Percentiles rank a stretch among this genome's conserved stretches.
Evolutionary conservation across 92 coral and sea anemone genomes (phyloP).

Genomic region (Anthopleura xanthogrammica): DNA sequence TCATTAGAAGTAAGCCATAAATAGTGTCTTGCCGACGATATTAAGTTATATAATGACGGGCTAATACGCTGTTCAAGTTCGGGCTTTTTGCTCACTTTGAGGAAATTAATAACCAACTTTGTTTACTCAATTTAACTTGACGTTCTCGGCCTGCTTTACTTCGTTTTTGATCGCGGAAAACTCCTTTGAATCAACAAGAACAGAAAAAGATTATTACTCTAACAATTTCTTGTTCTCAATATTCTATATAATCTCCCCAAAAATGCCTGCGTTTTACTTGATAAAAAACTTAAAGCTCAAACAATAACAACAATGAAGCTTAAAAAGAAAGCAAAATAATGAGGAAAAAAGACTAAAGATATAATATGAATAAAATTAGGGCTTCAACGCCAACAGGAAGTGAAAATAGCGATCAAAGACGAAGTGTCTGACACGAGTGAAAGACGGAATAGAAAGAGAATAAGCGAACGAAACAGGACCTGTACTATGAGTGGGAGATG

Average conservation of each 20-base stretch:
- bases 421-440: neutral
- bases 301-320: too few relatives aligned
- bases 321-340: too few relatives aligned
- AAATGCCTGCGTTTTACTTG: too few relatives aligned
- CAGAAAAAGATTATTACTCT: neutral
- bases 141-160: neutral
- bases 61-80: neutral
- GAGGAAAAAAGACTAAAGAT: neutral
- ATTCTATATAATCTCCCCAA: too few relatives aligned
- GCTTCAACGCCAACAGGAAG: neutral
- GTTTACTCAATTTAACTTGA: neutral
- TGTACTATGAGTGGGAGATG: neutral
- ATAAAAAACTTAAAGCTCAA: too few relatives aligned
- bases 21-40: neutral
- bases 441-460: neutral
- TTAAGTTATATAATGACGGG: neutral
- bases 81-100: conserved; percentile 1
- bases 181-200: neutral
- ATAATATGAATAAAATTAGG: neutral
- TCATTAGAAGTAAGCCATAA: neutral
- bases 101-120: neutral
- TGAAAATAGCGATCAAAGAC: neutral
- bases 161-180: neutral
- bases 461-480: neutral
- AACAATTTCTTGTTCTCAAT: neutral